These are phyloP conservation scores for Mythimna vitellina DNA, from an alignment of 2,888 invertebrate species.

Conservation along the genomic window DNA sequence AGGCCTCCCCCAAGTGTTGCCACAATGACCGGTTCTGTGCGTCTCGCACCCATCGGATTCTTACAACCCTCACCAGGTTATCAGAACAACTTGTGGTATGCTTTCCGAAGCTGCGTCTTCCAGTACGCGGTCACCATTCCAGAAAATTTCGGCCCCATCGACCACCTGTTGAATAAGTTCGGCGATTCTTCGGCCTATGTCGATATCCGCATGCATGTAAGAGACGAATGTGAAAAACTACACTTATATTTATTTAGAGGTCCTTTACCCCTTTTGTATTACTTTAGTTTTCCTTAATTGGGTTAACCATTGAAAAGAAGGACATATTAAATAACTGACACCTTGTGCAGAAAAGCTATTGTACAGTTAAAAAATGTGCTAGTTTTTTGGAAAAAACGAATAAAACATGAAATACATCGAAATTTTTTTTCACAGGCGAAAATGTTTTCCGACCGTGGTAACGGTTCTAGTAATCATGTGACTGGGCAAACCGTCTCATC, in stretches of 20 bases:
- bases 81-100: too few species aligned
- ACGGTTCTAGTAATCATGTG: not conserved
- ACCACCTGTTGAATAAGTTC: too few species aligned
- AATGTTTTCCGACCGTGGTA: slow-evolving; percentile 33
- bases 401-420: not conserved
- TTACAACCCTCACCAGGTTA: too few species aligned
- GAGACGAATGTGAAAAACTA: not conserved
- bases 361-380: not conserved
- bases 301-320: not conserved
- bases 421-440: slow-evolving; percentile 29
- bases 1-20: too few species aligned
- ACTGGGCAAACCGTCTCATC: not conserved
- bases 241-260: too few species aligned
- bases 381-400: not conserved
- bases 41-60: too few species aligned
- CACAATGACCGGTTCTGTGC: too few species aligned
- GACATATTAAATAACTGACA: not conserved
- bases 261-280: not conserved
- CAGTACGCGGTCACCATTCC: too few species aligned
- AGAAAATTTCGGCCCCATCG: too few species aligned
- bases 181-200: too few species aligned
- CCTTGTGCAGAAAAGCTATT: not conserved
- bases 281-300: not conserved
- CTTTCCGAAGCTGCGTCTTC: too few species aligned
- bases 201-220: not conserved